These are phyloP conservation scores for Fissipunctia ypsillon DNA, from an alignment of 2,888 invertebrate species.

Conservation along the genomic window DNA sequence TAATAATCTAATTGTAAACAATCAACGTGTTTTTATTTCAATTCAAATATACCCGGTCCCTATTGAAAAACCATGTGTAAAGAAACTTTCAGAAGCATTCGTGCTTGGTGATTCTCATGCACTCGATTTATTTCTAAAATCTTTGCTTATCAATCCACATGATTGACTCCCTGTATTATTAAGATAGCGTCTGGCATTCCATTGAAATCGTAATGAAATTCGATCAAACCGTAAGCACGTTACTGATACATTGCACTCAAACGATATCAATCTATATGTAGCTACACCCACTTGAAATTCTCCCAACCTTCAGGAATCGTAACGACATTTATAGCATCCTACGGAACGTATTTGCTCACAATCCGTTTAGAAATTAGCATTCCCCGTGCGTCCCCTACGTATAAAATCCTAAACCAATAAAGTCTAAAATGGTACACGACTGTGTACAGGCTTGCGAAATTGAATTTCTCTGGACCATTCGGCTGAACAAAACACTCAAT, in stretches of 20 bases:
- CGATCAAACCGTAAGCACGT: constrained; percentile 35
- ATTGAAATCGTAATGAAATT: constrained; percentile 35
- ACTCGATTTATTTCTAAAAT: constrained; percentile 29
- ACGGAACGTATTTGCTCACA: constrained; percentile 57
- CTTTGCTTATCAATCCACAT: constrained; percentile 19
- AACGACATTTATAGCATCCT: constrained; percentile 48
- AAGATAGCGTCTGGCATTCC: constrained; percentile 17
- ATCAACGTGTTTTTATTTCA: too few relatives aligned
- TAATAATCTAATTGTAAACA: too few relatives aligned
- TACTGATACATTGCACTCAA: constrained; percentile 49
- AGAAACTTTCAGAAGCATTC: constrained; percentile 7
- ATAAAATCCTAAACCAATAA: constrained; percentile 70
- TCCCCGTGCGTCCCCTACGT: constrained; percentile 59
- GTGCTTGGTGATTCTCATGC: neutral
- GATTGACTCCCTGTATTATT: constrained; percentile 26
- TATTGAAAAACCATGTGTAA: too few relatives aligned
- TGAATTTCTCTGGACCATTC: constrained; percentile 71
- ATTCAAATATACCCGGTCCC: too few relatives aligned
- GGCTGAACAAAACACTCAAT: constrained; percentile 81
- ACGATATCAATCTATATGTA: constrained; percentile 52
- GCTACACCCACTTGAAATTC: constrained; percentile 35
- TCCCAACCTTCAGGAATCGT: constrained; percentile 43
- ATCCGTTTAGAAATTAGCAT: constrained; percentile 67
- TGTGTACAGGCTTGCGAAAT: constrained; percentile 67
- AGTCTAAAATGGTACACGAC: constrained; percentile 62